Evolutionary conservation across 2,888 invertebrate species (phyloP), one percentile per base, ranked within the genome.

Genomic region (Polydrusus tereticollis): DNA sequence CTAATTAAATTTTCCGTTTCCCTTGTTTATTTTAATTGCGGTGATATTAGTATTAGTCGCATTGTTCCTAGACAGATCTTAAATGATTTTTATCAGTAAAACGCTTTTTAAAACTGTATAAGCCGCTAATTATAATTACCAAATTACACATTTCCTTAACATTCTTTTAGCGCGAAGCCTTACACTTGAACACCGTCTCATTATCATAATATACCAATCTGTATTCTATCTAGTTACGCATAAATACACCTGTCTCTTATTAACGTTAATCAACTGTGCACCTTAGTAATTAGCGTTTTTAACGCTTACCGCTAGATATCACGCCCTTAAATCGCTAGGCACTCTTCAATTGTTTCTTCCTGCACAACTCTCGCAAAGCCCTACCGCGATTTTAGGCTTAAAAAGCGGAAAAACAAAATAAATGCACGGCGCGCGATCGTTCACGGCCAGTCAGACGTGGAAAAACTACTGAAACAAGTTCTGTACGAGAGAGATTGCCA

Each of bases 401-500:
- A 29, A 55, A 47, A 47, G 4, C 12, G 21, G 21, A 47, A 47
- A 47, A 29, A 55, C 50, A 55, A n/a, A 47, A 47, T 16, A 14
- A 45, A 47, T 47, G 29, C 16, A 14, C 29, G 16, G 29, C 26
- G 52, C 29, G 52, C 29, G 18, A 55, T 14, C 29, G 52, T 55
- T 55, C 52, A 55, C 52, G 29, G 52, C 29, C 10, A 55, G 29
- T 29, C 52, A 2, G 29, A 55, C 12, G 52, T 55, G 29, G 38
- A 36, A 21, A 52, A 36, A 50, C 29, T 38, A 50, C 52, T 52
- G 36, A 52, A 57, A 66, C 55, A 65, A 23, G 38, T 23, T 33
- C 64, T 52, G 64, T 18, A 12, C 38, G 66, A 60, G 62, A 57
- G 72, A 67, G 72, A 72, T 68, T 72, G 60, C 69, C 66, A 73